A percentile compares a stretch with the other conserved stretches of the same genome.
phyloP scores from a whole-genome alignment of 2,888 invertebrate genomes.

The Oligia fasciuncula region DNA sequence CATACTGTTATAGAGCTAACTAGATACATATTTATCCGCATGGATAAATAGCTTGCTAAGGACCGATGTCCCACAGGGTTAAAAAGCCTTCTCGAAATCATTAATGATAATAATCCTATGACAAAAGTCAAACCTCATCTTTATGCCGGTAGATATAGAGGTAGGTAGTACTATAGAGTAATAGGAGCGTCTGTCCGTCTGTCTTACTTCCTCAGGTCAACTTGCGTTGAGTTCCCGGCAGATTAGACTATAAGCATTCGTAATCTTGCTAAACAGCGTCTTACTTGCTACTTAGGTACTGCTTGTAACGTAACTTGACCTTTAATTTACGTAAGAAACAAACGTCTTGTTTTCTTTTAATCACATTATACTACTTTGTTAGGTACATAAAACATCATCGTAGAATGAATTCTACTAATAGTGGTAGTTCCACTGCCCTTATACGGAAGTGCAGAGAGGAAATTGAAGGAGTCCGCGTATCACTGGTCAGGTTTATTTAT shows the following conservation, averaged over 20 bases:
- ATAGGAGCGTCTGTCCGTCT: slow-evolving; percentile 19
- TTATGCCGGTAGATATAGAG: neutral
- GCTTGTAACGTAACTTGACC: neutral
- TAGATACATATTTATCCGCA: no score
- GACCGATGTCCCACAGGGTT: neutral
- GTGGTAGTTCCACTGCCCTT: neutral
- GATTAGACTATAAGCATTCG: neutral
- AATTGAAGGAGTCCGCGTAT: neutral
- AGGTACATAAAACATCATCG: neutral
- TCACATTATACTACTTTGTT: no score
- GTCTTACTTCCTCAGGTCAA: slow-evolving; percentile 24
- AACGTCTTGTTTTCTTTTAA: neutral
- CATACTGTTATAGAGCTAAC: no score
- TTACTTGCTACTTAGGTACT: neutral
- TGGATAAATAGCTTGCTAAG: no score
- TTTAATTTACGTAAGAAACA: neutral
- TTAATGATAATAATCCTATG: neutral
- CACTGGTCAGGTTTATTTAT: no score
- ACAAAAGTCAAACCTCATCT: neutral
- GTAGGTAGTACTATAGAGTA: neutral
- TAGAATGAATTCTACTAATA: neutral
- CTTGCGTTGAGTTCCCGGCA: neutral
- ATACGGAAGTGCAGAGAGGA: neutral
- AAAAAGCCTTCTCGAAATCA: neutral
- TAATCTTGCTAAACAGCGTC: slow-evolving; percentile 15